Percentiles rank a stretch among this genome's conserved stretches.
phyloP scores from a whole-genome alignment of 2,797 vertebrate species.

The Coregonus ussuriensis region DNA sequence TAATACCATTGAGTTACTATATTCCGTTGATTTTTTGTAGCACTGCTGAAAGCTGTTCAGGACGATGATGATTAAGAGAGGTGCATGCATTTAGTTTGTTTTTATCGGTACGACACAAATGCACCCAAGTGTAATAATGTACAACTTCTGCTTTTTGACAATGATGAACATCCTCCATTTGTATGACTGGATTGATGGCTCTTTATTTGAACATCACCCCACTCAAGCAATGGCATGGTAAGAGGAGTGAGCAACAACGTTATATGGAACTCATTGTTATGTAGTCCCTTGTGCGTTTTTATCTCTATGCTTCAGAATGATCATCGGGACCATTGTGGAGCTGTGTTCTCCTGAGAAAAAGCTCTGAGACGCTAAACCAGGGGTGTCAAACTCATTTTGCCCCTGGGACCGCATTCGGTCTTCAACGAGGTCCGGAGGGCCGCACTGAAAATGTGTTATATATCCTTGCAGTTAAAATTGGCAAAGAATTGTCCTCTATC shows the following conservation, averaged over 20 bases:
- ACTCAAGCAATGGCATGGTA: conserved; percentile 3
- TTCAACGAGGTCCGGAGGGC: too few relatives aligned
- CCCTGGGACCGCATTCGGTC: too few relatives aligned
- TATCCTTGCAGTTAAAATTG: too few relatives aligned
- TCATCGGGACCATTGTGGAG: conserved; percentile 10
- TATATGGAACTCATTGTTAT: conserved; percentile 16
- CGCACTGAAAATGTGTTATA: too few relatives aligned
- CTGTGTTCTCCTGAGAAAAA: conserved; percentile 13
- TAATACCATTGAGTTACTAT: conserved; percentile 39
- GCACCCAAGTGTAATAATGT: conserved; percentile 18
- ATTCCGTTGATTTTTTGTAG: conserved; percentile 42
- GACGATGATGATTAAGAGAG: conserved; percentile 26
- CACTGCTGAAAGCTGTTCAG: conserved; percentile 36
- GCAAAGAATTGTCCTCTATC: too few relatives aligned
- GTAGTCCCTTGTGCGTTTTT: conserved; percentile 17
- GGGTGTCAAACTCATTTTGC: background rate
- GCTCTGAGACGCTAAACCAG: conserved; percentile 40
- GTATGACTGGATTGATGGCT: conserved; percentile 13
- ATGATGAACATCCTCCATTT: conserved; percentile 17
- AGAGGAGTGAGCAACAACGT: conserved; percentile 20
- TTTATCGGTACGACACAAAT: conserved; percentile 16
- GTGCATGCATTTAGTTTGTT: conserved; percentile 31
- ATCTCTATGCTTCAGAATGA: conserved; percentile 28
- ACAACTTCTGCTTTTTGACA: conserved; percentile 22
- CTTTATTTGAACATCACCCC: conserved; percentile 1